These are phyloP conservation scores for Glyphotaelius pellucidus DNA, from an alignment of 2,888 invertebrate species.

Conservation along the genomic window DNA sequence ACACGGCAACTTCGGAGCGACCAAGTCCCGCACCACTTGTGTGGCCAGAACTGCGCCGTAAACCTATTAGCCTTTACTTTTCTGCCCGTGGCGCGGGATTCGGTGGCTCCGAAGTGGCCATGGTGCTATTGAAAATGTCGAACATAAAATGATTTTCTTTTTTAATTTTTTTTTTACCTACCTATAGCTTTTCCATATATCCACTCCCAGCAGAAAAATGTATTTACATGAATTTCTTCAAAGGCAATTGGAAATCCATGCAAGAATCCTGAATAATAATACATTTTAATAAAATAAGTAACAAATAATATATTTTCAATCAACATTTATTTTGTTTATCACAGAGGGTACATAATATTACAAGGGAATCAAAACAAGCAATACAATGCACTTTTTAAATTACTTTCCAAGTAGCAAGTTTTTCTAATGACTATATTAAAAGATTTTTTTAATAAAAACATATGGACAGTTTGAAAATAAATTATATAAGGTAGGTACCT, in stretches of 20 bases:
- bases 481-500: background rate
- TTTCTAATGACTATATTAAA: background rate
- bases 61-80: too few relatives aligned
- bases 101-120: too few relatives aligned
- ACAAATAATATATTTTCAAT: slow-evolving; percentile 6
- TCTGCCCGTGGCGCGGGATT: too few relatives aligned
- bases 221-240: background rate
- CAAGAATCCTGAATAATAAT: too few relatives aligned
- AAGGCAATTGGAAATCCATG: background rate
- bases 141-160: too few relatives aligned
- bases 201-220: too few relatives aligned
- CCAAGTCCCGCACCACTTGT: too few relatives aligned
- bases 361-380: slow-evolving; percentile 17
- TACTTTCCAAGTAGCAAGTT: background rate
- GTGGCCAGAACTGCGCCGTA: too few relatives aligned
- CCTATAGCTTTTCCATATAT: too few relatives aligned
- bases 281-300: background rate
- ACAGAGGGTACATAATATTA: slow-evolving; percentile 43
- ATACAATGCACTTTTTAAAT: background rate
- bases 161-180: too few relatives aligned
- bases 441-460: background rate
- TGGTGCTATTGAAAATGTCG: too few relatives aligned
- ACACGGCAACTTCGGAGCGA: too few relatives aligned
- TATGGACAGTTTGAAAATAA: background rate
- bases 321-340: slow-evolving; percentile 30